A percentile compares a stretch with the other conserved stretches of the same genome.
Conservation (phyloP, 2,113 vertebrate species). For the Probosciger aterrimus region DNA sequence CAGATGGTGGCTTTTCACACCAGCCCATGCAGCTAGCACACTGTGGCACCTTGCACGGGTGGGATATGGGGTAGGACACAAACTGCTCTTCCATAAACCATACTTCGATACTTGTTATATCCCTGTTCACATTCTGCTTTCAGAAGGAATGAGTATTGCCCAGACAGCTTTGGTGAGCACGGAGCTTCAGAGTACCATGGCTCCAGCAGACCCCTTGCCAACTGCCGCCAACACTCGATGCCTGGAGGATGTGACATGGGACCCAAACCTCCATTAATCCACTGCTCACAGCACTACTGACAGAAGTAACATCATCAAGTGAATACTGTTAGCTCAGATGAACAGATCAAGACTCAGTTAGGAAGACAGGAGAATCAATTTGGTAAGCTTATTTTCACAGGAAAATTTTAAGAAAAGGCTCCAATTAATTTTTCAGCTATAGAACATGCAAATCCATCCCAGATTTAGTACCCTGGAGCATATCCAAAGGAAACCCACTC, state of each 20-base stretch:
- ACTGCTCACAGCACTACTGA: neutral
- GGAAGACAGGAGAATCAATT: neutral
- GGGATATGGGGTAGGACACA: rapidly evolving
- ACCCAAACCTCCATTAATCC: neutral
- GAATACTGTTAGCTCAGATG: neutral
- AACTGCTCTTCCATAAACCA: neutral
- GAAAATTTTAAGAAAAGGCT: neutral
- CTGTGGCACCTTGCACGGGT: neutral
- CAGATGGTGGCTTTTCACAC: neutral
- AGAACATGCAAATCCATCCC: neutral
- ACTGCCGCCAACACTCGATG: neutral
- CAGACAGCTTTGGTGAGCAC: neutral
- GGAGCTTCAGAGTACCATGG: rapidly evolving
- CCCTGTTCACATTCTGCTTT: neutral
- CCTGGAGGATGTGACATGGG: neutral
- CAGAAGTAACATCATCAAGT: neutral
- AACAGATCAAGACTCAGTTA: neutral
- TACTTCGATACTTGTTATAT: neutral
- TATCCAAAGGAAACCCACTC: neutral
- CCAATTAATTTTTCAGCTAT: neutral
- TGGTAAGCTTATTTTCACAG: neutral
- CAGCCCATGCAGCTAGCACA: rapidly evolving
- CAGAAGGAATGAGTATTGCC: rapidly evolving
- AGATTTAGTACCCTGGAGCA: neutral
- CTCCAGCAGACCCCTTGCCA: rapidly evolving